Conservation (phyloP, 35 echinoderm and acorn worm genomes). For the Ophioderma brevispina region DNA sequence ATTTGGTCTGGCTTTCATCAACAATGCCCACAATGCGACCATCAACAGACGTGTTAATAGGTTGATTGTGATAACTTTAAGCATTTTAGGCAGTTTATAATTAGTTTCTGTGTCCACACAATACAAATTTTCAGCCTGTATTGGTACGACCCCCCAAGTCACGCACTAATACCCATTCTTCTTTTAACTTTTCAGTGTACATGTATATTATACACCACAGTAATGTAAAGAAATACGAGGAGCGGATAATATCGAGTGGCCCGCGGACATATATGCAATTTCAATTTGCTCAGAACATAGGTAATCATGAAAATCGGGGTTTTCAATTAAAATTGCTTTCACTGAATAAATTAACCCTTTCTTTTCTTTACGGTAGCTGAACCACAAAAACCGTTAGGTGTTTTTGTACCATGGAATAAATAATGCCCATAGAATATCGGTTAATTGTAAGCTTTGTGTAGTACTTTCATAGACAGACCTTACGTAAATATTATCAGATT, state of each 20-base stretch:
- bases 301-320: not conserved
- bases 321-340: constrained; percentile 4
- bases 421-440: not conserved
- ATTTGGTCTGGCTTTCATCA: not conserved
- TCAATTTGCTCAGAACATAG: not conserved
- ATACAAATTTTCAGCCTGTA: not conserved
- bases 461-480: no score
- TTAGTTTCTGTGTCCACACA: constrained; percentile 6
- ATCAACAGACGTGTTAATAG: constrained; percentile 2
- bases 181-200: not conserved
- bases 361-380: not conserved
- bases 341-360: not conserved
- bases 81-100: not conserved
- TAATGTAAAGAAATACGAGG: constrained; percentile 4
- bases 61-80: not conserved
- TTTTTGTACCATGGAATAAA: not conserved
- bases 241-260: not conserved
- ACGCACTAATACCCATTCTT: not conserved
- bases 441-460: no score
- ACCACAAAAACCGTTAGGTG: not conserved
- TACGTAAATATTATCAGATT: no score
- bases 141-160: not conserved
- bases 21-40: not conserved
- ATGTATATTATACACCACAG: no score
- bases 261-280: not conserved